These are phyloP conservation scores for Haliclona indistincta DNA, from an alignment of 37 sponge, comb jelly and placozoan species.

Conservation along the genomic window DNA sequence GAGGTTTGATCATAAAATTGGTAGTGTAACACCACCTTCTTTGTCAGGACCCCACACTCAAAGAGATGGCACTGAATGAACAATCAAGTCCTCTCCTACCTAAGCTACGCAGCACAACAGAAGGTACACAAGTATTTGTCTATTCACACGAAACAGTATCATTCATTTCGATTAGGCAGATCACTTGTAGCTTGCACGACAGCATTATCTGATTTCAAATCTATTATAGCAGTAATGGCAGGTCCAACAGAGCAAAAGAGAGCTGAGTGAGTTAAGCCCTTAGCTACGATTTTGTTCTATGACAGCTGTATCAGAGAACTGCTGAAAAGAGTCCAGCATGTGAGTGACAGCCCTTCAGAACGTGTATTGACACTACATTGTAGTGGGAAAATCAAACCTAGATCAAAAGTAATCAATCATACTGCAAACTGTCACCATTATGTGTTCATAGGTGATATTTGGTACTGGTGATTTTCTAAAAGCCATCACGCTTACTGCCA, in stretches of 20 bases:
- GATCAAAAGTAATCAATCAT: constrained; percentile 25
- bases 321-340: constrained; percentile 6
- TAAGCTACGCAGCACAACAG: constrained; percentile 24
- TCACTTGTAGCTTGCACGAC: constrained; percentile 40
- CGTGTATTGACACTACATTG: constrained; percentile 8
- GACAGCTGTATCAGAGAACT: background rate
- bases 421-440: background rate
- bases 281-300: background rate
- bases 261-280: background rate
- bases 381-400: constrained; percentile 25
- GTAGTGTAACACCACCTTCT: background rate
- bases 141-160: background rate
- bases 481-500: constrained; percentile 52
- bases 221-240: constrained; percentile 31
- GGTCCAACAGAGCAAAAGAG: constrained; percentile 48
- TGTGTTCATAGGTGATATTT: too few species aligned
- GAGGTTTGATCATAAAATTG: background rate
- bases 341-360: constrained; percentile 25
- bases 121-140: constrained; percentile 7
- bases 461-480: constrained; percentile 56
- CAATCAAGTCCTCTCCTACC: constrained; percentile 23
- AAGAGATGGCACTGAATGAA: constrained; percentile 50
- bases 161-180: constrained; percentile 14
- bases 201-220: constrained; percentile 29
- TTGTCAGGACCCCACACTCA: constrained; percentile 19